Evolutionary conservation across 37 sponge, comb jelly and placozoan species (phyloP).

Genomic region (Lycopodina hypogea): DNA sequence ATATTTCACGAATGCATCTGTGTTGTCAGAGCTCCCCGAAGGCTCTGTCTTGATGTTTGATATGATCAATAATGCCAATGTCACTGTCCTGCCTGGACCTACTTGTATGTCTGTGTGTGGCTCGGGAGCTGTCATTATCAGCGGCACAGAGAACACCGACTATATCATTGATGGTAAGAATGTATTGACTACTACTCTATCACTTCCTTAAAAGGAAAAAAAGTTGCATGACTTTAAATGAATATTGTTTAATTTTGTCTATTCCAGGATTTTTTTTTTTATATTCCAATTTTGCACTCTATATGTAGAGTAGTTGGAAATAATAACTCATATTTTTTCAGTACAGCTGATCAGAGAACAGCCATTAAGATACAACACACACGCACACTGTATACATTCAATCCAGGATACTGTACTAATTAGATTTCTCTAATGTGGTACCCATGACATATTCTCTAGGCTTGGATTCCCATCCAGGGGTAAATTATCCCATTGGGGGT

Average conservation of each 20-base stretch:
- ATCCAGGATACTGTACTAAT: too few relatives aligned
- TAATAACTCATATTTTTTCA: neutral
- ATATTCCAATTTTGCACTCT: too few relatives aligned
- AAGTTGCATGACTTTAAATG: neutral
- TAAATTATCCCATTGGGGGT: too few relatives aligned
- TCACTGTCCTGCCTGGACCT: neutral
- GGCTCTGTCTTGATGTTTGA: neutral
- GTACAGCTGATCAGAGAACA: neutral
- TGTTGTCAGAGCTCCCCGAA: neutral
- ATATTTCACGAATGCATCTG: neutral
- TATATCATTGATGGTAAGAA: constrained; percentile 25
- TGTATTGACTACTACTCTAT: neutral
- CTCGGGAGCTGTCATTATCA: too few relatives aligned
- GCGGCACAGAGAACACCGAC: constrained; percentile 1
- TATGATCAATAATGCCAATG: neutral
- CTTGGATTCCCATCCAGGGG: too few relatives aligned
- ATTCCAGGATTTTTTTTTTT: neutral
- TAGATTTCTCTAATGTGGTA: too few relatives aligned
- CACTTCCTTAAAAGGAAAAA: neutral
- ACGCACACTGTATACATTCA: too few relatives aligned
- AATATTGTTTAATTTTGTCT: neutral
- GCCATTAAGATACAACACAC: too few relatives aligned
- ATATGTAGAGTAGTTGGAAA: too few relatives aligned
- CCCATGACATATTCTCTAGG: too few relatives aligned
- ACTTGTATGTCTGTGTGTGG: constrained; percentile 6